Evolutionary conservation across 1,140 invertebrate genomes (phyloP), one percentile per base, ranked within the genome.

Genomic region (Anthonomus grandis): DNA sequence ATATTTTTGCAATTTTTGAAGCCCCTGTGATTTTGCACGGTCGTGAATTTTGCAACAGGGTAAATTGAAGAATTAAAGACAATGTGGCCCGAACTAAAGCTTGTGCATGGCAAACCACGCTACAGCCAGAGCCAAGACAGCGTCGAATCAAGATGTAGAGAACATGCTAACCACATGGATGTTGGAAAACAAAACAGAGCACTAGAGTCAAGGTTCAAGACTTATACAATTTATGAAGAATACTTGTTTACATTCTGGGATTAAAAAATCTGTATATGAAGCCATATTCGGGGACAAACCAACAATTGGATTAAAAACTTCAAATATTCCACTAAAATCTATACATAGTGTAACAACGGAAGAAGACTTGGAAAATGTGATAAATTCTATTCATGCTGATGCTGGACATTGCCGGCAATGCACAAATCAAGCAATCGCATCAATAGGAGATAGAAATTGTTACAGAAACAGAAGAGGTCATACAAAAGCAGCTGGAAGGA

Each of bases 51-150:
- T 15, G 31, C 31, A 68, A 67, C 41, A 36, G 44, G 50, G 41
- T 72, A n/a, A 65, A n/a, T 77, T 37, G 24, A 59, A 27, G 45
- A 71, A 45, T 25, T 76, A 54, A 55, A 31, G 12, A 21, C 49
- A 22, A 64, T 72, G 44, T 79, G 73, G 74, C 60, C 57, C 17
- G 71, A 73, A 50, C 38, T 71, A 13, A 74, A 74, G 64, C 71
- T 74, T 9, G 62, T 73, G 4, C 64, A 72, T 52, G 71, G 71
- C 15, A 69, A 72, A 45, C 69, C 68, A 22, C 44, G 65, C 13
- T 66, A 72, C 23, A 67, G 58, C 45, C 66, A 68, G 50, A 47
- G 41, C n/a, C 64, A 66, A 64, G 60, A 55, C 27, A 60, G 23
- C 53, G 65, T 62, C 64, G 3, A 72, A 72, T 52, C 68, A 70